Percentiles rank a stretch among this genome's conserved stretches.
phyloP scores from a whole-genome alignment of 2,888 invertebrate genomes.

The Tillus elongatus region DNA sequence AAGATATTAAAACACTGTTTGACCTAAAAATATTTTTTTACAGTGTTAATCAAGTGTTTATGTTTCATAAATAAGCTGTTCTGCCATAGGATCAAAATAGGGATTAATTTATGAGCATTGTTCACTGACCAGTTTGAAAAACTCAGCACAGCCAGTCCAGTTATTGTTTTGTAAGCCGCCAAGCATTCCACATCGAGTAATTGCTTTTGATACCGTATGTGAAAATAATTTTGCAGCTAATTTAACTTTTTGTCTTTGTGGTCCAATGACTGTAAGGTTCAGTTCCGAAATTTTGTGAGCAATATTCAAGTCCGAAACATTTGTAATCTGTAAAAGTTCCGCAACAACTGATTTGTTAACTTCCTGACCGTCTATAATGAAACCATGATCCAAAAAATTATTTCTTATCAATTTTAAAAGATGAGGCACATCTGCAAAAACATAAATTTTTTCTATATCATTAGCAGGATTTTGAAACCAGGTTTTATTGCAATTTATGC shows the following conservation, averaged over 20 bases:
- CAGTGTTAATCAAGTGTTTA: too few relatives aligned
- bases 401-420: slow-evolving; percentile 21
- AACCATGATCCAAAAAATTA: slow-evolving; percentile 21
- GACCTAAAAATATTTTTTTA: too few relatives aligned
- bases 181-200: background rate
- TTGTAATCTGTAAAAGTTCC: background rate
- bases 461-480: slow-evolving; percentile 15
- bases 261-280: background rate
- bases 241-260: background rate
- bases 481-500: slow-evolving; percentile 11
- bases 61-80: too few relatives aligned
- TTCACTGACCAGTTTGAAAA: too few relatives aligned
- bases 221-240: slow-evolving; percentile 1
- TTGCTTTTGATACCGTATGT: background rate
- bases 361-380: slow-evolving; percentile 15
- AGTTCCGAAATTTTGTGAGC: background rate
- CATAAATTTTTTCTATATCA: slow-evolving; percentile 14
- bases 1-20: too few relatives aligned
- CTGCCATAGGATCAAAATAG: too few relatives aligned
- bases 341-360: background rate
- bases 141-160: background rate
- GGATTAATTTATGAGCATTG: too few relatives aligned
- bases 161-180: background rate
- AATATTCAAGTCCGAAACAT: background rate
- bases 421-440: slow-evolving; percentile 22